Percentiles rank a stretch among this genome's conserved stretches.
Conservation (phyloP, 1,140 invertebrate species). For the Psilanteris sp. region DNA sequence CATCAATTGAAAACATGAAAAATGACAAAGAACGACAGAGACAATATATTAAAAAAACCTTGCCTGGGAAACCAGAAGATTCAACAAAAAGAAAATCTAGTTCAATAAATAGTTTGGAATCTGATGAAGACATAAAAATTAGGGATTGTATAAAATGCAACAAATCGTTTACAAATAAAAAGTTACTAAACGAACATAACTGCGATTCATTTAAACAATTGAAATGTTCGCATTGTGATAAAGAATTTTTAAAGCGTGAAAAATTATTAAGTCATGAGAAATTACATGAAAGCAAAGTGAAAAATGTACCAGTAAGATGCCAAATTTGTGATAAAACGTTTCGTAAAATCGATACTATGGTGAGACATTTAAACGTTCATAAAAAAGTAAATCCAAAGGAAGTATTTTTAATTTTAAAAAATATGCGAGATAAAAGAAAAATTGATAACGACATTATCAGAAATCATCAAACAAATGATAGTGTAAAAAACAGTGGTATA, state of each 20-base stretch:
- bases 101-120: constrained; percentile 2
- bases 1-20: constrained; percentile 72
- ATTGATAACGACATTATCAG: constrained; percentile 37
- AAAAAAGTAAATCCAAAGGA: constrained; percentile 71
- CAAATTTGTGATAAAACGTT: constrained; percentile 72
- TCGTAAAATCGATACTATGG: constrained; percentile 71
- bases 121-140: background rate
- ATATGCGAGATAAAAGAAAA: constrained; percentile 70
- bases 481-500: background rate
- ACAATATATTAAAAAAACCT: constrained; percentile 70
- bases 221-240: constrained; percentile 17
- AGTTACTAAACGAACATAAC: background rate
- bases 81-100: constrained; percentile 13
- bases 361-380: constrained; percentile 72
- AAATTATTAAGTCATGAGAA: constrained; percentile 62
- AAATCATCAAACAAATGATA: background rate
- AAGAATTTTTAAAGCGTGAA: constrained; percentile 10
- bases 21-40: constrained; percentile 71
- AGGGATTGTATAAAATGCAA: constrained; percentile 5
- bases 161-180: background rate
- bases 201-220: constrained; percentile 1
- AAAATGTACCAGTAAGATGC: constrained; percentile 63
- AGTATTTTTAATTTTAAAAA: constrained; percentile 70
- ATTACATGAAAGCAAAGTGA: constrained; percentile 60
- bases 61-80: constrained; percentile 50